Evolutionary conservation across 2,888 invertebrate species (phyloP).

Genomic region (Clepsis dumicolana): DNA sequence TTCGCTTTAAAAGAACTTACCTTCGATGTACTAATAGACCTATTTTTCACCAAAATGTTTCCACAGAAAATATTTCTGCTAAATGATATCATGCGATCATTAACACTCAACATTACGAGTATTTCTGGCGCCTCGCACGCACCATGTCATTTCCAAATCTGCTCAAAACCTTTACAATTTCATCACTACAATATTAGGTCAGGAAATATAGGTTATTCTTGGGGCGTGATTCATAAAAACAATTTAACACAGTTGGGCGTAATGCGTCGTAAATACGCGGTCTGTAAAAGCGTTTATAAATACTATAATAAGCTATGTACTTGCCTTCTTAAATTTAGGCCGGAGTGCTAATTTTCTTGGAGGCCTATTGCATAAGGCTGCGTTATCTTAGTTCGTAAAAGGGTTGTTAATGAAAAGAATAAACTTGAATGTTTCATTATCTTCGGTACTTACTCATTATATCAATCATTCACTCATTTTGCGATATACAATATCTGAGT

Average conservation of each 20-base stretch:
- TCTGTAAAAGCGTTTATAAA: slow-evolving; percentile 19
- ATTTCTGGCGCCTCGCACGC: slow-evolving; percentile 29
- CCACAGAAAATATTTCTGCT: slow-evolving; percentile 12
- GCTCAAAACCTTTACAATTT: slow-evolving; percentile 34
- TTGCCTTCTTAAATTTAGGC: not conserved
- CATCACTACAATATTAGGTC: slow-evolving; percentile 51
- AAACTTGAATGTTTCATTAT: not conserved
- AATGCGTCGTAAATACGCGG: slow-evolving; percentile 45
- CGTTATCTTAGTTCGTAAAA: not conserved
- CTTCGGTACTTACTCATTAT: slow-evolving; percentile 2
- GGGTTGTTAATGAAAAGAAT: not conserved
- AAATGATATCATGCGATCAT: slow-evolving; percentile 39
- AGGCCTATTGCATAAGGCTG: slow-evolving; percentile 3
- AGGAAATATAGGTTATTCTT: slow-evolving; percentile 56
- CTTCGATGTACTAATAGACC: no score
- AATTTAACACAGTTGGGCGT: slow-evolving; percentile 47
- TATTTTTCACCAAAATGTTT: slow-evolving; percentile 1
- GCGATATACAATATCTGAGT: not conserved
- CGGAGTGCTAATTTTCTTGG: not conserved
- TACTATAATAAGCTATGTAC: slow-evolving; percentile 18
- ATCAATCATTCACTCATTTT: not conserved
- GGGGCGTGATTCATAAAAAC: slow-evolving; percentile 59
- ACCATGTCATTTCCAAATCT: slow-evolving; percentile 24
- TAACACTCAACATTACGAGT: slow-evolving; percentile 20
- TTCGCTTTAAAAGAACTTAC: no score